Evolutionary conservation across 2,797 vertebrate genomes (phyloP), one percentile per base, ranked within the genome.

Genomic region (Balearica regulorum): DNA sequence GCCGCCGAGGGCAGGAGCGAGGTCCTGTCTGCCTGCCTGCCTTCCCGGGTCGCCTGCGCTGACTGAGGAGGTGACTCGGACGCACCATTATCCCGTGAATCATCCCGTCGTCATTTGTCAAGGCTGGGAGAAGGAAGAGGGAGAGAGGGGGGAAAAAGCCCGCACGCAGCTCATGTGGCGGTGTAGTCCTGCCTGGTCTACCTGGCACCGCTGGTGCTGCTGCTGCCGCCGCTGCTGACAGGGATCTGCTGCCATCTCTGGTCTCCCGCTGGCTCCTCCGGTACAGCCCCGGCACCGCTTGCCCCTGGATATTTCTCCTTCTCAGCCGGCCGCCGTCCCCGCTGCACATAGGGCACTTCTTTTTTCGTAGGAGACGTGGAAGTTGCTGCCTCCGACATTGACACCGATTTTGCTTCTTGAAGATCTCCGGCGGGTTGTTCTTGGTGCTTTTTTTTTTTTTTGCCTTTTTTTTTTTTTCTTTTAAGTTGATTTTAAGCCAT

Each of bases 71-170:
- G 95, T 96, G 97, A 96, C 96, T 97, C 77, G 96, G 97, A 89
- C 95, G 94, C 96, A 37, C 69, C 81, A 95, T 95, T 97, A 96
- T 95, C 95, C 96, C 85, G 98, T 98, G 98, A 98, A 98, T 98
- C 98, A 98, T 88, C 91, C 95, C 95, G 68, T 94, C 97, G 96
- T 97, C 96, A 97, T 82, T 90, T 88, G 96, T 65, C 89, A 78
- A 77, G 97, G 96, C 94, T 60, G 92, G 95, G 72, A 89, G 95
- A 54, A 94, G 91, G 93, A 94, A 91, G 91, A 87, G 88, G 64
- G 90, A 82, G 68, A 65, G 85, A 87, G 55, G 13, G 55, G 48
- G 64, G 75, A 70, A 97, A 96, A 97, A 97, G 92, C 97, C 95
- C 90, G 88, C 95, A 95, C 98, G 88, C 97, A 91, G 94, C 96